Conservation (phyloP, 1,140 invertebrate genomes). For the Cecropterus lyciades region DNA sequence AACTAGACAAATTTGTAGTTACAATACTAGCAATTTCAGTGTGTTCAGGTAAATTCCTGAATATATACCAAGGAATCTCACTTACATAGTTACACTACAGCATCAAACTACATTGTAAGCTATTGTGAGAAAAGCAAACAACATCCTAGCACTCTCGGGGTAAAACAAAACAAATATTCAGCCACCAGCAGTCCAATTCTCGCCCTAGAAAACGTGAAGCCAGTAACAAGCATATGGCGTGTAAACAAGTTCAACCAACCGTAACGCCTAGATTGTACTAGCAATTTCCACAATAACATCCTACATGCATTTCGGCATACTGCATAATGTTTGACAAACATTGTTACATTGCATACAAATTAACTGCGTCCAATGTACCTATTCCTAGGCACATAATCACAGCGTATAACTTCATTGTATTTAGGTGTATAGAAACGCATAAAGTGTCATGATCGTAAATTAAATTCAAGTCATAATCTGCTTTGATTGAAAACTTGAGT, state of each 20-base stretch:
- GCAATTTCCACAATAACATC: slow-evolving; percentile 26
- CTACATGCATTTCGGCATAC: slow-evolving; percentile 7
- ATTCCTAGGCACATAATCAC: too few species aligned
- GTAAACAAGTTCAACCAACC: slow-evolving; percentile 25
- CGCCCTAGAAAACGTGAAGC: slow-evolving; percentile 15
- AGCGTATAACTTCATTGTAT: too few species aligned
- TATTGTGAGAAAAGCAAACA: slow-evolving; percentile 4
- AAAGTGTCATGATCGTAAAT: too few species aligned
- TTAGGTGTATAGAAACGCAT: too few species aligned
- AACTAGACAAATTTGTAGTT: too few species aligned
- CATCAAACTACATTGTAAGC: too few species aligned
- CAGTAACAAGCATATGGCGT: slow-evolving; percentile 25
- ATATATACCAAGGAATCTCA: too few species aligned
- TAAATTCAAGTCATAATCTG: too few species aligned
- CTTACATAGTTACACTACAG: too few species aligned
- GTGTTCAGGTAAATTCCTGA: too few species aligned
- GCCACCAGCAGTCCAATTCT: slow-evolving; percentile 8
- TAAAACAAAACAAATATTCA: slow-evolving; percentile 23
- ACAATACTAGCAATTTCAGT: too few species aligned
- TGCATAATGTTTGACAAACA: slow-evolving; percentile 30
- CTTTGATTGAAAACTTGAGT: too few species aligned
- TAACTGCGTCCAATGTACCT: background rate
- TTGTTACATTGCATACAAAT: slow-evolving; percentile 11
- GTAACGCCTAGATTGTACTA: slow-evolving; percentile 19
- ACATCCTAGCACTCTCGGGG: background rate